phyloP scores from a whole-genome alignment of 37 sponge, comb jelly and placozoan species.

The Mnemiopsis leidyi region DNA sequence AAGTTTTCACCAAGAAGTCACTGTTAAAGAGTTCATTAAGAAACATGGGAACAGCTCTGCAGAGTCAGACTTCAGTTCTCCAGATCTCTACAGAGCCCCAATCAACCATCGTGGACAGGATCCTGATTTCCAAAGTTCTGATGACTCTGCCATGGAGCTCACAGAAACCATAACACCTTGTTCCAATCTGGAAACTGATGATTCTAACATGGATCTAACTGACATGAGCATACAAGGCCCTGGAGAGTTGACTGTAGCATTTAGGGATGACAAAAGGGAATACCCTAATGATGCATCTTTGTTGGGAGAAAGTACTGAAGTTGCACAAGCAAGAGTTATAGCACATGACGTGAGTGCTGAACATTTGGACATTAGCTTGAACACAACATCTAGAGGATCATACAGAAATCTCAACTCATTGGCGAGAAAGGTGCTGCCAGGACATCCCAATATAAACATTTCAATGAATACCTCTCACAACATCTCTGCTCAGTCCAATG shows the following conservation, averaged over 20 bases:
- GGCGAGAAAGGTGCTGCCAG: background rate
- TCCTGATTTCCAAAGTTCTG: background rate
- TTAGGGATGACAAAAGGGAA: background rate
- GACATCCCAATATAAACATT: background rate
- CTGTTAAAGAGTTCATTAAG: slow-evolving; percentile 44
- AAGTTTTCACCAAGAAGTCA: slow-evolving; percentile 49
- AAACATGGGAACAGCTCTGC: background rate
- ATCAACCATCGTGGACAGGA: background rate
- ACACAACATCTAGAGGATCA: background rate
- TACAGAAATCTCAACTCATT: background rate
- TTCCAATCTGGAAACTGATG: background rate
- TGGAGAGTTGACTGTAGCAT: background rate
- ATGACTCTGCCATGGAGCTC: slow-evolving; percentile 21
- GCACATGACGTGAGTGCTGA: background rate
- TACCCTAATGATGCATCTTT: background rate
- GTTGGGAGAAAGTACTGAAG: background rate
- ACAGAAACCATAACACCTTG: background rate
- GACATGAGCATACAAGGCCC: background rate
- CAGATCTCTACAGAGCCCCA: slow-evolving; percentile 45
- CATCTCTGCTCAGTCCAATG: background rate
- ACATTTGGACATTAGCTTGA: background rate
- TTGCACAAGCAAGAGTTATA: background rate
- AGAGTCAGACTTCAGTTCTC: background rate
- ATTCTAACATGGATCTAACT: background rate
- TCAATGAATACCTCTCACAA: background rate